phyloP scores from a whole-genome alignment of 1,140 invertebrate genomes.

The Planococcus citri region DNA sequence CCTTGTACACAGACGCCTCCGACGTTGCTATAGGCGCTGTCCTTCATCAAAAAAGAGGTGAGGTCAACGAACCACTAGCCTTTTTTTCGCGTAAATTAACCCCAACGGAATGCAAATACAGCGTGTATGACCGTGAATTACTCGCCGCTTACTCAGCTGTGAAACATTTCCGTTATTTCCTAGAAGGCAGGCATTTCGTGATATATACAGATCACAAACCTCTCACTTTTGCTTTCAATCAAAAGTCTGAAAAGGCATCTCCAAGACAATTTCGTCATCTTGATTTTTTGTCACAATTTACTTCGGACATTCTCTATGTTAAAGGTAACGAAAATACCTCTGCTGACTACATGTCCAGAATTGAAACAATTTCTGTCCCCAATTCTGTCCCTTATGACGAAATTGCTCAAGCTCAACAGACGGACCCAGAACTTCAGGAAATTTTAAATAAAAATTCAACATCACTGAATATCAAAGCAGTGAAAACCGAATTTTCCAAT shows the following conservation, averaged over 20 bases:
- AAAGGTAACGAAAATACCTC: background rate
- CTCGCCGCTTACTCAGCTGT: conserved; percentile 36
- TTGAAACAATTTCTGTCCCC: background rate
- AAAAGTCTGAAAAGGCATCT: background rate
- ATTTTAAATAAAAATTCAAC: background rate
- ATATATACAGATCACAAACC: background rate
- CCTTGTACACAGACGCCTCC: background rate
- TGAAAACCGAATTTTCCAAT: background rate
- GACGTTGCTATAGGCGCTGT: background rate
- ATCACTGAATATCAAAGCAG: background rate
- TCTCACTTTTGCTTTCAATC: background rate
- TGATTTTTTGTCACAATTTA: conserved; percentile 3
- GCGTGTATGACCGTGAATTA: conserved; percentile 37
- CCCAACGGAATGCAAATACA: conserved; percentile 32
- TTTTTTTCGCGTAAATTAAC: conserved; percentile 35
- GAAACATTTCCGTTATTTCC: conserved; percentile 34
- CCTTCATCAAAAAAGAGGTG: background rate
- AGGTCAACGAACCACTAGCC: background rate
- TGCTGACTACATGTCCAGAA: background rate
- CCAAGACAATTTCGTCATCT: background rate
- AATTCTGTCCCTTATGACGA: background rate
- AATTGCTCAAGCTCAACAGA: background rate
- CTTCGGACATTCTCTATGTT: conserved; percentile 1
- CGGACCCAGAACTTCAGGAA: background rate
- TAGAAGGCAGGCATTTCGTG: background rate